Evolutionary conservation across 1,140 invertebrate genomes (phyloP), one percentile per base, ranked within the genome.

Genomic region (Zaprionus camerounensis): DNA sequence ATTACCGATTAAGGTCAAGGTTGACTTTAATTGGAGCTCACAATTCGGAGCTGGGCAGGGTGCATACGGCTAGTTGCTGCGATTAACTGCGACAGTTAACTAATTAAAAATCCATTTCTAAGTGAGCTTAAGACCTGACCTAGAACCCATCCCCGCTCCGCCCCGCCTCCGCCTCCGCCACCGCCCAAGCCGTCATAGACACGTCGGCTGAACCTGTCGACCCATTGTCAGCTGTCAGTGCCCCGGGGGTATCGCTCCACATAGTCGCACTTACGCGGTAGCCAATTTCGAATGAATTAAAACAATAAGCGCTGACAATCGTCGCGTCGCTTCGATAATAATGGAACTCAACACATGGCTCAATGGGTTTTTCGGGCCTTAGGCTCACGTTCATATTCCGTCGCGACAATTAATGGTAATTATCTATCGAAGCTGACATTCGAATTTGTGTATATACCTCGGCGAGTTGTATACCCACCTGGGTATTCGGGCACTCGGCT

Each of bases 1-100:
- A 87, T 87, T 90, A 58, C 55, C 84, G 80, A 88, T 87, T 81
- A 84, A 75, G 84, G 84, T 87, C 84, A 87, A 87, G 84, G 84
- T 73, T 88, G 74, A 73, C 53, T 67, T 70, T 58, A 88, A 81
- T 68, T 83, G 78, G 73, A 88, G 71, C 81, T 58, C 67, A 76
- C 26, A 20, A 46, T 12, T 22, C 28, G 20, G 5, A 5, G 6
- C 44, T 9, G 46, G 4, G 46, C 20, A 58, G 41, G 20, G 3
- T 57, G 59, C 59, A 58, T 24, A n/a, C 6, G 12, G 20, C 9
- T 69, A 75, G 67, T 75, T 12, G 49, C 72, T 36, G 3, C 17
- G 7, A 66, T 68, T 71, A 76, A 65, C 20, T 41, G 38, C 31
- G 51, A 46, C 65, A 57, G 49, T 28, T 38, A 66, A 74, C 78